Conservation (phyloP, 2,113 vertebrate species). For the Salvelinus namaycush region DNA sequence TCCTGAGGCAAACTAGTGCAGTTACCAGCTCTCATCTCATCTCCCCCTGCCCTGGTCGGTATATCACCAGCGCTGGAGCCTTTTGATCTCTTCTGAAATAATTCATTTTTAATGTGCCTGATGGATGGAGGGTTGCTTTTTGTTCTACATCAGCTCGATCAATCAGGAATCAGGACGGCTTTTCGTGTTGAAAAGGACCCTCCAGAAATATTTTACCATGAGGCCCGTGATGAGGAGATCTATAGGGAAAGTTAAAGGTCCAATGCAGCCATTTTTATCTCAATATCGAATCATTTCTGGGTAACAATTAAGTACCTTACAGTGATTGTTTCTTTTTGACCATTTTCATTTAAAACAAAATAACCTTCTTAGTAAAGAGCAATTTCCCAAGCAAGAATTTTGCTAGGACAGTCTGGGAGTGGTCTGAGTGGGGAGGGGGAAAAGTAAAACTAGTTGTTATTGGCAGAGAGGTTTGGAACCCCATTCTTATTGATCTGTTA, state of each 20-base stretch:
- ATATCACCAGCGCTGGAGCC: constrained; percentile 44
- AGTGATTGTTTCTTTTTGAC: too few relatives aligned
- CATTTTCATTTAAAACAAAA: too few relatives aligned
- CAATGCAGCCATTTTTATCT: too few relatives aligned
- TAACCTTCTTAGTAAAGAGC: too few relatives aligned
- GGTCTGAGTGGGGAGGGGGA: too few relatives aligned
- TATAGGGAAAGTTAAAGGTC: constrained; percentile 50
- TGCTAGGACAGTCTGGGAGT: too few relatives aligned
- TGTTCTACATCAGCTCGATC: constrained; percentile 72
- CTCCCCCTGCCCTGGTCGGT: constrained; percentile 43
- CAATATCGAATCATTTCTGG: too few relatives aligned
- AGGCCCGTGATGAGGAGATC: constrained; percentile 60
- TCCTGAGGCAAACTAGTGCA: constrained; percentile 73
- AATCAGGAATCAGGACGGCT: constrained; percentile 68
- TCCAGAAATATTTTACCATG: constrained; percentile 64
- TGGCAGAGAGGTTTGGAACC: too few relatives aligned
- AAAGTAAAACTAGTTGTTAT: too few relatives aligned
- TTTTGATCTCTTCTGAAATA: constrained; percentile 66
- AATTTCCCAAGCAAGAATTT: too few relatives aligned
- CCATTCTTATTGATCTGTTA: too few relatives aligned
- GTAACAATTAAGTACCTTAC: too few relatives aligned
- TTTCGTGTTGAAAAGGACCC: constrained; percentile 67
- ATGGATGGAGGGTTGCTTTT: constrained; percentile 68
- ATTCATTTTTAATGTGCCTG: constrained; percentile 73
- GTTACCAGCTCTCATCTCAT: constrained; percentile 65